Base-by-base conservation (phyloP, 2,888 invertebrate species). In the Sinelater perroti region DNA sequence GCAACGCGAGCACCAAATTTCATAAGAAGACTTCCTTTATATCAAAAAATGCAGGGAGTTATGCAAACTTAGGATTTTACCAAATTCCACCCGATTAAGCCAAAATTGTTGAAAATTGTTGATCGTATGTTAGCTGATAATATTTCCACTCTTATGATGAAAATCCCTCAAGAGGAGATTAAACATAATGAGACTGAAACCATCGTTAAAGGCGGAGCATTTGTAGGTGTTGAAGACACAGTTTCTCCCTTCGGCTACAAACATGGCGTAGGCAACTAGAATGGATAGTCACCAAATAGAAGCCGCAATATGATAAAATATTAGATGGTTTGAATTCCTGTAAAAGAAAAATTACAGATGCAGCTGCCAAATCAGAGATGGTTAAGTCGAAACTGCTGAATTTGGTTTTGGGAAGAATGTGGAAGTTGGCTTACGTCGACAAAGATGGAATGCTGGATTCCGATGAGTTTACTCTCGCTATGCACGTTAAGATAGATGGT, bases 321-420 rank as follows among this genome's bases (percentile, higher is more conserved):
- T 97, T 97, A 80, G 83, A 86, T 50, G 82, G 83, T 26, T 85
- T 97, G 52, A 87, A 85, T 69, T 97, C 97, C 45, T 83, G 88
- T 66, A 94, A 97, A 80, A 97, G 97, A 61, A 97, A 97, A 82
- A 88, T 99, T 71, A 92, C 94, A 61, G 95, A 95, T 72, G 89
- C 91, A 76, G 91, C 89, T 70, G 97, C 96, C 51, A 97, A 95
- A 80, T 86, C 88, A 45, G 97, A 97, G 82, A 95, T 99, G 92
- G 88, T 96, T 60, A 97, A 97, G 81, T 97, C 97, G 17, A 98
- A 97, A 81, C 83, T 99, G 73, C 99, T 98, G 2, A 98, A 99
- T 79, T 91, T 93, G 24, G 96, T 97, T 59, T 87, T 99, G 65
- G 95, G 97, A 67, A 93, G 93, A 84, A 94, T 99, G 72, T 99